A percentile compares a stretch with the other conserved stretches of the same genome.
phyloP scores from a whole-genome alignment of 1,140 invertebrate genomes.

The Copidosoma floridanum region DNA sequence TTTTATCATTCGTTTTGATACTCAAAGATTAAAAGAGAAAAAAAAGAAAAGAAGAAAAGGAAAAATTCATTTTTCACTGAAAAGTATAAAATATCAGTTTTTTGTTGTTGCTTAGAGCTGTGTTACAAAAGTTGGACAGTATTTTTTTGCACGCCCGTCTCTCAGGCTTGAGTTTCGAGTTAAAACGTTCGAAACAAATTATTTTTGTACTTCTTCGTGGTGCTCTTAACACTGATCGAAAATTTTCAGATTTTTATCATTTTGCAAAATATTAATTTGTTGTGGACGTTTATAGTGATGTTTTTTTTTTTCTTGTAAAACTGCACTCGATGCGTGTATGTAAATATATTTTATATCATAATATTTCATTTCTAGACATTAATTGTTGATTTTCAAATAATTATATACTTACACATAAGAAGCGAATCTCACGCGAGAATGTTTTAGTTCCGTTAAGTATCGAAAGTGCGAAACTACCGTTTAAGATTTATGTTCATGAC shows the following conservation, averaged over 20 bases:
- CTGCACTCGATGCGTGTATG: slow-evolving; percentile 11
- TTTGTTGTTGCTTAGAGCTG: slow-evolving; percentile 7
- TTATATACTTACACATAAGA: no score
- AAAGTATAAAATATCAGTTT: no score
- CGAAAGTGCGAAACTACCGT: background rate
- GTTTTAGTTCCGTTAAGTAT: slow-evolving; percentile 10
- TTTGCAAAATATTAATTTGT: background rate
- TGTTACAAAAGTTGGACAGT: slow-evolving; percentile 24
- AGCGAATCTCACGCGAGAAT: slow-evolving; percentile 1
- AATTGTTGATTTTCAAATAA: slow-evolving; percentile 15
- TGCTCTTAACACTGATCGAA: no score
- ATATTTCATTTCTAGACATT: slow-evolving; percentile 11
- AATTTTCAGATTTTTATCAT: background rate
- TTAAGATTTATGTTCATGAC: slow-evolving; percentile 10
- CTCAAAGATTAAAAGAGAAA: no score
- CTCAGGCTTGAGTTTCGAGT: background rate
- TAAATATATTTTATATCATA: slow-evolving; percentile 24
- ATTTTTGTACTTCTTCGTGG: no score
- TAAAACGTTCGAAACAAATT: background rate
- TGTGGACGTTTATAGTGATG: slow-evolving; percentile 10
- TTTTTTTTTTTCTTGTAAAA: no score
- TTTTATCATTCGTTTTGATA: no score
- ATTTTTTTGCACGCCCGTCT: slow-evolving; percentile 17
- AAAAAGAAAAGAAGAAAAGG: no score
- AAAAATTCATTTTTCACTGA: no score